phyloP scores from a whole-genome alignment of 2,888 invertebrate species.

The Melitaea athalia region DNA sequence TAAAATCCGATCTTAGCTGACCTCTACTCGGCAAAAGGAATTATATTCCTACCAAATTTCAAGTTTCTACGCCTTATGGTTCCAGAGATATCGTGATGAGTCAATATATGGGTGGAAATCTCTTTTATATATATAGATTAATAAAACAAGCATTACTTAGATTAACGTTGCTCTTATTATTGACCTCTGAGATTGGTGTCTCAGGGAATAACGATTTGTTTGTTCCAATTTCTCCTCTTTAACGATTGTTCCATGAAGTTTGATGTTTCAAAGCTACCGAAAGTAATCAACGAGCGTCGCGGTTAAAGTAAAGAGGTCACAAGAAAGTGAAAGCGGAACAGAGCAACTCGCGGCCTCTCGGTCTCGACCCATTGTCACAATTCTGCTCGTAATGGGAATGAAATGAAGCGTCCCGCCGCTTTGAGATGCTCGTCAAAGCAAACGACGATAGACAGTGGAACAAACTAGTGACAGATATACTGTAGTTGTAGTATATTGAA shows the following conservation, averaged over 20 bases:
- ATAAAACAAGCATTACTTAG: no score
- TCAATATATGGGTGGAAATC: no score
- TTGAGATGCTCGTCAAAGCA: constrained; percentile 4
- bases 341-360: background rate
- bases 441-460: constrained; percentile 1
- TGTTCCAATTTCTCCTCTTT: background rate
- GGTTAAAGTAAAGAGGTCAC: background rate
- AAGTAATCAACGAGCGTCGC: background rate
- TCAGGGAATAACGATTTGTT: no score
- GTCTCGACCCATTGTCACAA: constrained; percentile 10
- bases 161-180: no score
- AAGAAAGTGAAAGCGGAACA: background rate
- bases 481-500: background rate
- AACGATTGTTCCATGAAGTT: background rate
- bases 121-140: no score
- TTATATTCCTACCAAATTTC: no score
- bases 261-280: background rate
- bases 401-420: constrained; percentile 4
- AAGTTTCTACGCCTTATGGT: no score
- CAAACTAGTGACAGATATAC: background rate
- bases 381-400: constrained; percentile 1
- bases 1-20: no score
- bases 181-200: no score
- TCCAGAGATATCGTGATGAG: no score
- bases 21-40: no score